A percentile compares a stretch with the other conserved stretches of the same genome.
Conservation (phyloP, 1,140 invertebrate species). For the Diorhabda carinulata region DNA sequence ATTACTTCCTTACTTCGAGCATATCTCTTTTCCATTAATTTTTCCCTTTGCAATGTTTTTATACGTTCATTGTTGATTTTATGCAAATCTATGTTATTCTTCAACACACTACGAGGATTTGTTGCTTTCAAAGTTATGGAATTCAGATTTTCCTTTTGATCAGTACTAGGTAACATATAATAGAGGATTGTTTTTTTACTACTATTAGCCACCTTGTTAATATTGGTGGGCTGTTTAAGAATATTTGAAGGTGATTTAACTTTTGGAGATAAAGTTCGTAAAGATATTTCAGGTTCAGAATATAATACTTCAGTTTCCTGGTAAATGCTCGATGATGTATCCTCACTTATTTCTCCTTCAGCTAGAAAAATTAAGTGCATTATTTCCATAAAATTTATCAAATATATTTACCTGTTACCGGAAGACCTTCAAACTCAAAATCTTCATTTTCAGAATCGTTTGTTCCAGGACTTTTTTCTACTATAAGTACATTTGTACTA, state of each 20-base stretch:
- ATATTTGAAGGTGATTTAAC: constrained; percentile 23
- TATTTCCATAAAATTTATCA: no score
- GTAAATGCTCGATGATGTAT: background rate
- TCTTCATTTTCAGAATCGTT: constrained; percentile 27
- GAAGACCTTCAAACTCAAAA: constrained; percentile 32
- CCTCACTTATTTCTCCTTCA: constrained; percentile 8
- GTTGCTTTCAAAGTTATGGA: constrained; percentile 8
- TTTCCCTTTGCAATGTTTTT: constrained; percentile 14
- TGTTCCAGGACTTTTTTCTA: background rate
- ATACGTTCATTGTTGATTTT: constrained; percentile 4
- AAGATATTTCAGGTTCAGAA: background rate
- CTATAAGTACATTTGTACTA: constrained; percentile 4
- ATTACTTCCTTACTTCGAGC: constrained; percentile 38
- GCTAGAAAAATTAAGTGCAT: background rate
- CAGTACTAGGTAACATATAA: constrained; percentile 32
- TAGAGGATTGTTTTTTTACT: constrained; percentile 28
- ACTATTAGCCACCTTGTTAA: background rate
- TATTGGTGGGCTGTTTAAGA: constrained; percentile 21
- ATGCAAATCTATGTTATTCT: constrained; percentile 25
- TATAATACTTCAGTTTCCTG: background rate
- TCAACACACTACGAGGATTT: constrained; percentile 38
- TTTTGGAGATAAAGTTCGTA: background rate
- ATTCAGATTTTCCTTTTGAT: constrained; percentile 40
- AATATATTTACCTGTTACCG: constrained; percentile 28
- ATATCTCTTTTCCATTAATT: constrained; percentile 31